Evolutionary conservation across 1,140 invertebrate genomes (phyloP).

Genomic region (Formica selysi): DNA sequence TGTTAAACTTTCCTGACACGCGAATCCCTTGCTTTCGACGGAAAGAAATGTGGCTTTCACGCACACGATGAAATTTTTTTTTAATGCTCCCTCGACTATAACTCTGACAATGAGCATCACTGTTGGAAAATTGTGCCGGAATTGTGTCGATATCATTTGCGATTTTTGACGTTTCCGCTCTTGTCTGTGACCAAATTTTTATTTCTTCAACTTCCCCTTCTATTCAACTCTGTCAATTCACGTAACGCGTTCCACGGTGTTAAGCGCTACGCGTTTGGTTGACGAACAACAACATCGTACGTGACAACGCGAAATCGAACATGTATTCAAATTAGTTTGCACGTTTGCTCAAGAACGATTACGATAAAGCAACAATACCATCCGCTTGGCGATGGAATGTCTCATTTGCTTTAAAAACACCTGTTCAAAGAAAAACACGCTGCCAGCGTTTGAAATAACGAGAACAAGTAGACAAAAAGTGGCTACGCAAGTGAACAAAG

Average conservation of each 20-base stretch:
- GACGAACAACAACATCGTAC: not conserved
- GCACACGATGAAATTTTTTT: not conserved
- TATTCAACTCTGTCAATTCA: not conserved
- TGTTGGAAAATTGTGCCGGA: constrained; percentile 25
- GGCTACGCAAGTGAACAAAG: constrained; percentile 6
- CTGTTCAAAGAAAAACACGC: constrained; percentile 46
- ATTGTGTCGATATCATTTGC: constrained; percentile 5
- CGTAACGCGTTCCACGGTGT: not conserved
- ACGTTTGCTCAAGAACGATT: constrained; percentile 22
- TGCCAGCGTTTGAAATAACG: constrained; percentile 21
- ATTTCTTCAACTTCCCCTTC: not conserved
- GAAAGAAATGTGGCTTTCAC: constrained; percentile 9
- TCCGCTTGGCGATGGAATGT: constrained; percentile 4
- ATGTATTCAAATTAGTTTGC: constrained; percentile 39
- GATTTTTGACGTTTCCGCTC: not conserved
- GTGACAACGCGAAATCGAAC: constrained; percentile 37
- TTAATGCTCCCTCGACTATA: not conserved
- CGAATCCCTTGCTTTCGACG: not conserved
- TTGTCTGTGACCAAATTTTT: constrained; percentile 19
- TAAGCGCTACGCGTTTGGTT: not conserved
- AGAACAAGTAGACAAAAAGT: not conserved
- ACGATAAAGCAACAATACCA: constrained; percentile 5
- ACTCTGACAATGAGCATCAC: not conserved
- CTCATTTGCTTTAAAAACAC: constrained; percentile 55
- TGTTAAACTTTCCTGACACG: not conserved